These are phyloP conservation scores for Pterobdella sp. DNA, from an alignment of 2,888 invertebrate genomes.

Conservation along the genomic window DNA sequence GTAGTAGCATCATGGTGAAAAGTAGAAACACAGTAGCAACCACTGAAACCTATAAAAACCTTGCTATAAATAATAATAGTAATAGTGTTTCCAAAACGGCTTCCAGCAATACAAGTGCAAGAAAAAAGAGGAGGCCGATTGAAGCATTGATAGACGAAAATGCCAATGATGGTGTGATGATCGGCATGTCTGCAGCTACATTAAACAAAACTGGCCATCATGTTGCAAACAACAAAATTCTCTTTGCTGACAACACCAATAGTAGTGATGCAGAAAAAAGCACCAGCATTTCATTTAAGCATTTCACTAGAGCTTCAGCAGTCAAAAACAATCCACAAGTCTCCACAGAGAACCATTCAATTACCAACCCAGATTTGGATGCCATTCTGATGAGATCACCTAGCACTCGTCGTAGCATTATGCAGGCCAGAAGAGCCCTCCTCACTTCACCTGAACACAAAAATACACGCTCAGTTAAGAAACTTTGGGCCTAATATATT, in stretches of 20 bases:
- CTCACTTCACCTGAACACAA: neutral
- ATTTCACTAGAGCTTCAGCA: neutral
- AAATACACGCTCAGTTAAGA: neutral
- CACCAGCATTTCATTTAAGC: no score
- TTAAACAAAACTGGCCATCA: neutral
- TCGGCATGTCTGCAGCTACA: neutral
- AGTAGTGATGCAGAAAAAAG: no score
- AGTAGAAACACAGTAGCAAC: neutral
- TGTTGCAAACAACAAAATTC: neutral
- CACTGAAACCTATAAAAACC: neutral
- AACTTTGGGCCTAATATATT: neutral
- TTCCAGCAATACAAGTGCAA: neutral
- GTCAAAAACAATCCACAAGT: neutral
- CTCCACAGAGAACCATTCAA: neutral
- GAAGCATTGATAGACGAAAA: neutral
- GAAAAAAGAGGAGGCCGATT: neutral
- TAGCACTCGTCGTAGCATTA: neutral
- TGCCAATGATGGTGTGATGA: neutral
- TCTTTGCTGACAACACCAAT: neutral
- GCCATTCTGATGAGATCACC: slow-evolving; percentile 2
- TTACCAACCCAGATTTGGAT: neutral
- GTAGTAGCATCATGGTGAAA: neutral
- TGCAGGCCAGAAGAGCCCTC: slow-evolving; percentile 1
- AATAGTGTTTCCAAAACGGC: neutral
- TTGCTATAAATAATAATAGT: neutral